phyloP scores from a whole-genome alignment of 2,797 vertebrate genomes.

The Chelon labrosus region DNA sequence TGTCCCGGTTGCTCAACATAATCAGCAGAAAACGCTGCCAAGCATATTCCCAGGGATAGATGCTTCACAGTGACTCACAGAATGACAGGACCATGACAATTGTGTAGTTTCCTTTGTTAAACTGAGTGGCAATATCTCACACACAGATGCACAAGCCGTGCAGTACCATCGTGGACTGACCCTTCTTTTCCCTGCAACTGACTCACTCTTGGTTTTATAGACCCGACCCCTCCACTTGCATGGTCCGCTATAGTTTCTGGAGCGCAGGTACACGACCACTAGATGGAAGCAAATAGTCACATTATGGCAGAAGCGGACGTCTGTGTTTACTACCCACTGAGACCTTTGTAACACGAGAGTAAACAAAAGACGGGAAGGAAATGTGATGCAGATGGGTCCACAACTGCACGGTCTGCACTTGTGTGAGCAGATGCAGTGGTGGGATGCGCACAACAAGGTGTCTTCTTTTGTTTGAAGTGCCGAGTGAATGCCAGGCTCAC shows the following conservation, averaged over 20 bases:
- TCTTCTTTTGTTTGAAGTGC: slow-evolving; percentile 16
- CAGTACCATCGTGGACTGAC: not conserved
- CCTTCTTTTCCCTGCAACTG: not conserved
- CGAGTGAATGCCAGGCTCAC: not conserved
- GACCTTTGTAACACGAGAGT: not conserved
- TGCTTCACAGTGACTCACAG: too few species aligned
- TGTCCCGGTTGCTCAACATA: too few species aligned
- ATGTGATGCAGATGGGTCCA: not conserved
- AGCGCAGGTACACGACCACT: slow-evolving; percentile 34
- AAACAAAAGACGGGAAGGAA: slow-evolving; percentile 3
- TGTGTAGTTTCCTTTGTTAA: too few species aligned
- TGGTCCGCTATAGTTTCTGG: not conserved
- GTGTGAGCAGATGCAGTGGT: not conserved
- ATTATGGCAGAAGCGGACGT: not conserved
- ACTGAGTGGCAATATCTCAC: too few species aligned
- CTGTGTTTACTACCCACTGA: not conserved
- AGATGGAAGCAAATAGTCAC: slow-evolving; percentile 51
- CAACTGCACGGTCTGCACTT: not conserved
- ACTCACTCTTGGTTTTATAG: not conserved
- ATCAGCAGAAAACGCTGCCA: too few species aligned
- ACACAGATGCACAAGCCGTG: too few species aligned
- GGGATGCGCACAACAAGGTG: not conserved
- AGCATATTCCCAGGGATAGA: too few species aligned
- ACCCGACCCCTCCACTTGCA: too few species aligned
- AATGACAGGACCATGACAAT: too few species aligned